Conservation (phyloP, 1,140 invertebrate genomes). For the Hirudo medicinalis region DNA sequence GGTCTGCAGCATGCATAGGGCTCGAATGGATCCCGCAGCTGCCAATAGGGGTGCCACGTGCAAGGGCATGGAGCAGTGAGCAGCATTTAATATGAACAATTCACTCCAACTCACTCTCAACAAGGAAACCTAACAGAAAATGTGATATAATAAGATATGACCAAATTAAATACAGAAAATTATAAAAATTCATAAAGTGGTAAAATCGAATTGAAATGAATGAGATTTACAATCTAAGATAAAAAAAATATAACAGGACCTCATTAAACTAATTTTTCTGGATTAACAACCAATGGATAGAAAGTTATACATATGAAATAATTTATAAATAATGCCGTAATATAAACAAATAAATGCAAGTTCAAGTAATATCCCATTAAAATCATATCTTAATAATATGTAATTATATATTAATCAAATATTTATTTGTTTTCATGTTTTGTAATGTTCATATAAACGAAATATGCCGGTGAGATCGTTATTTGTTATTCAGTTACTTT, state of each 20-base stretch:
- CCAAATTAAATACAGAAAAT: constrained; percentile 53
- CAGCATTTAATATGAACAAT: constrained; percentile 90
- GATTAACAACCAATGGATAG: background rate
- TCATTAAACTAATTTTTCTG: too few relatives aligned
- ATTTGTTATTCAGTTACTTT: too few relatives aligned
- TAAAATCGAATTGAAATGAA: too few relatives aligned
- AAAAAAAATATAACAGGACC: too few relatives aligned
- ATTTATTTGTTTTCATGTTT: too few relatives aligned
- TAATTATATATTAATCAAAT: too few relatives aligned
- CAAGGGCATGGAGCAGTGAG: constrained; percentile 85
- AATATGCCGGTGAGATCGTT: too few relatives aligned
- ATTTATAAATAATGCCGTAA: background rate
- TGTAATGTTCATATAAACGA: too few relatives aligned
- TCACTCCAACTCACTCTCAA: constrained; percentile 90
- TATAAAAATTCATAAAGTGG: background rate
- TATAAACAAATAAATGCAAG: too few relatives aligned
- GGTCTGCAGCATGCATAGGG: constrained; percentile 79
- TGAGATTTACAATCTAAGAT: too few relatives aligned
- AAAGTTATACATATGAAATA: background rate
- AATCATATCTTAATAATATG: too few relatives aligned
- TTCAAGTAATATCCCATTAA: background rate
- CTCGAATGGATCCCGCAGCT: constrained; percentile 74
- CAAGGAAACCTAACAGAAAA: constrained; percentile 55
- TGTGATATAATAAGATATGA: constrained; percentile 36
- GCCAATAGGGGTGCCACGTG: constrained; percentile 86